Conservation (phyloP, 2,113 vertebrate genomes). For the Eublepharis macularius region DNA sequence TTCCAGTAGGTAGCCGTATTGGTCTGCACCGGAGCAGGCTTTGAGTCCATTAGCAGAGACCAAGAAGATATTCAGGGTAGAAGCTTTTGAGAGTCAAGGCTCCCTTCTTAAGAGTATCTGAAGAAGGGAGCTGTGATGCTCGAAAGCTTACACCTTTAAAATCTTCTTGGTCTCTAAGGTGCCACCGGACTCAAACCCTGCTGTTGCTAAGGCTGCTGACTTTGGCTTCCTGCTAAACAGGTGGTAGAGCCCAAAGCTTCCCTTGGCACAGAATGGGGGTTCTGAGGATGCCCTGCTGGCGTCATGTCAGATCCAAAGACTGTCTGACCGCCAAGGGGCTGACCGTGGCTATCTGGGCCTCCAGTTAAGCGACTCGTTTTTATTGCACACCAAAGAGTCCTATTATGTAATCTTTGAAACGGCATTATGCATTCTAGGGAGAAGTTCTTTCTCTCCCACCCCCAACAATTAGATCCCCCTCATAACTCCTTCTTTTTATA, state of each 20-base stretch:
- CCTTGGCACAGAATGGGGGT: not conserved
- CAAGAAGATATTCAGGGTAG: no score
- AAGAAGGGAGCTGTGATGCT: no score
- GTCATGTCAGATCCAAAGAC: not conserved
- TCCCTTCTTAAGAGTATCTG: no score
- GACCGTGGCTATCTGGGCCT: conserved; percentile 29
- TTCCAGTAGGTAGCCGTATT: no score
- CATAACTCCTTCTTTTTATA: not conserved
- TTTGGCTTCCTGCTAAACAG: not conserved
- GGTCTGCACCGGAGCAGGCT: no score
- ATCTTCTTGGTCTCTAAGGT: no score
- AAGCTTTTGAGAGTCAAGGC: no score
- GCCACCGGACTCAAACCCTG: no score
- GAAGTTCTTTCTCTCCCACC: not conserved
- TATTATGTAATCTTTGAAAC: conserved; percentile 63
- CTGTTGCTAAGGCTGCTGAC: rapidly evolving
- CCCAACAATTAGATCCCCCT: not conserved
- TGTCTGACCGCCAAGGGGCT: conserved; percentile 44
- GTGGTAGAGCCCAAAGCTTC: not conserved
- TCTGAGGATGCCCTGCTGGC: not conserved
- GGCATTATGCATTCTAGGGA: conserved; percentile 52
- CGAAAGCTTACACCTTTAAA: no score
- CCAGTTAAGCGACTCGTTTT: conserved; percentile 71
- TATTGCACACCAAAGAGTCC: conserved; percentile 56
- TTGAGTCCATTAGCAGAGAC: no score